phyloP scores from a whole-genome alignment of 2,888 invertebrate species.

The Pandemis cinnamomeana region DNA sequence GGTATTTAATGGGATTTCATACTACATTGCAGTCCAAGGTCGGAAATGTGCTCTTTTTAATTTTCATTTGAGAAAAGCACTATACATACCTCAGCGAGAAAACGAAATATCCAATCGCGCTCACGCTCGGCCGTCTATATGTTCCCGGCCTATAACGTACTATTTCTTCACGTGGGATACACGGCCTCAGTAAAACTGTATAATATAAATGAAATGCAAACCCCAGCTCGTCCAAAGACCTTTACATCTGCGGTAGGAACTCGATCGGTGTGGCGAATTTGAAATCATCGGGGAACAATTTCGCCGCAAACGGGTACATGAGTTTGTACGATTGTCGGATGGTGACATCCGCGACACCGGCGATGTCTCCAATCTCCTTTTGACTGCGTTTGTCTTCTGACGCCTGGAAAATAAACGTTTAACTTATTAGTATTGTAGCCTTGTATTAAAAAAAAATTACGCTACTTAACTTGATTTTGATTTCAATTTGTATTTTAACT shows the following conservation, averaged over 20 bases:
- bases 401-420: slow-evolving; percentile 84
- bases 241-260: slow-evolving; percentile 93
- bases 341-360: slow-evolving; percentile 99
- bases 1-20: too few relatives aligned
- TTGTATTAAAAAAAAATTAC: too few relatives aligned
- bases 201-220: slow-evolving; percentile 9
- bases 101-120: too few relatives aligned
- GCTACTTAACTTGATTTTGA: too few relatives aligned
- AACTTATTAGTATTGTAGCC: too few relatives aligned
- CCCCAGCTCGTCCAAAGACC: not conserved
- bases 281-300: slow-evolving; percentile 98
- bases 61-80: too few relatives aligned
- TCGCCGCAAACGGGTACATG: slow-evolving; percentile 97
- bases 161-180: not conserved
- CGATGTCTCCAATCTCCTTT: slow-evolving; percentile 99
- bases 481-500: too few relatives aligned
- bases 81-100: too few relatives aligned
- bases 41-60: too few relatives aligned
- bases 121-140: too few relatives aligned
- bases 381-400: slow-evolving; percentile 97
- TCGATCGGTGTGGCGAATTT: slow-evolving; percentile 98
- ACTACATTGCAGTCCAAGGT: too few relatives aligned
- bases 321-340: slow-evolving; percentile 98
- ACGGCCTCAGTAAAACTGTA: not conserved
- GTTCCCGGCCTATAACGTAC: too few relatives aligned